Evolutionary conservation across 2,797 vertebrate genomes (phyloP), one percentile per base, ranked within the genome.

Genomic region (Parauchenoglanis punctatus): DNA sequence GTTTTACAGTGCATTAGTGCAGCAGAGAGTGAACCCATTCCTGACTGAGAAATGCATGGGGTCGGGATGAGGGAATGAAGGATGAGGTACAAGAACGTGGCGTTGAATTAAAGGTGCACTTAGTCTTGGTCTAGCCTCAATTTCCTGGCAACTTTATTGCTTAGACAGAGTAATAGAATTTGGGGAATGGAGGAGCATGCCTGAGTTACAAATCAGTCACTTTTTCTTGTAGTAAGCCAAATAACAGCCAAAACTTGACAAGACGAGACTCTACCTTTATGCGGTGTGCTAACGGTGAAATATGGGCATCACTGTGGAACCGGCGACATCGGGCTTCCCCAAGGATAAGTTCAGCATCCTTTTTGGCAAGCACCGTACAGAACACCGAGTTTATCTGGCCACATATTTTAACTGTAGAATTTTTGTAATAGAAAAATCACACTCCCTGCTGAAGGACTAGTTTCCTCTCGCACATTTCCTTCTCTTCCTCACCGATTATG

Each of bases 131-230:
- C 73, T 35, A 85, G 84, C 20, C 28, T 85, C 59, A 85, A 78
- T 85, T 85, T 85, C 73, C 84, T 85, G 28, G 18, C n/a, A 54
- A 40, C 28, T 7, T 0, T 77, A 78, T 85, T 67, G 73, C 73
- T 85, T 77, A 77, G 73, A 78, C n/a, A 49, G 44, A 77, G 84
- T 77, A 85, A 85, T 77, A 49, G 58, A 31, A 78, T 85, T 85
- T 85, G 28, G 18, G 31, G 84, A 84, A 81, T 78, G 88, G 83
- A 86, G 81, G 86, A 80, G 61, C 84, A 77, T 44, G 76, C 25
- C 86, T 85, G 83, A 87, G 87, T 81, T 89, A 83, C 65, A 70
- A 76, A 83, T 88, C 84, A 46, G 49, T 35, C 63, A n/a, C 82
- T 68, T 72, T 87, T 82, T 78, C 85, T 75, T 58, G 31, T 18